Evolutionary conservation across 1,140 invertebrate species (phyloP).

Genomic region (Ceratina calcarata): DNA sequence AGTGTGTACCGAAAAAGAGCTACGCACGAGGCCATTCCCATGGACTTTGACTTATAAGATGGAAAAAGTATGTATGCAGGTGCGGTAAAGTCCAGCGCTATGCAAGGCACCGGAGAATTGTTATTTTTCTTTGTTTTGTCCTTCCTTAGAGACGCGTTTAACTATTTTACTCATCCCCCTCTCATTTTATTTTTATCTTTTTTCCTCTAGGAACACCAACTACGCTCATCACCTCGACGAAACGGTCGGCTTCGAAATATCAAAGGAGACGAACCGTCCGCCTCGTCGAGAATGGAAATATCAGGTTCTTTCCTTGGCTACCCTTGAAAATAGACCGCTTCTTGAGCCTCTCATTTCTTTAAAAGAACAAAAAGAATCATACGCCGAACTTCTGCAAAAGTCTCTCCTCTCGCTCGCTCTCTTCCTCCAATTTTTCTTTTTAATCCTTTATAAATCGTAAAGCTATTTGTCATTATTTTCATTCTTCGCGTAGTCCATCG

Average conservation of each 20-base stretch:
- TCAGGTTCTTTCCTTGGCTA: slow-evolving; percentile 53
- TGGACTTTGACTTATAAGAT: slow-evolving; percentile 44
- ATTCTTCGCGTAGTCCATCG: slow-evolving; percentile 40
- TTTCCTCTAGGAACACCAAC: slow-evolving; percentile 60
- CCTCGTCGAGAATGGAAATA: slow-evolving; percentile 53
- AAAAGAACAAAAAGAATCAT: slow-evolving; percentile 39
- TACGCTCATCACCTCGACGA: slow-evolving; percentile 55
- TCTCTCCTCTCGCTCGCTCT: slow-evolving; percentile 1
- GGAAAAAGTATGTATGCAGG: slow-evolving; percentile 54
- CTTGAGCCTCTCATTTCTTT: slow-evolving; percentile 58
- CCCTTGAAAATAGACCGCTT: slow-evolving; percentile 61
- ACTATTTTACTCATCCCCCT: slow-evolving; percentile 45
- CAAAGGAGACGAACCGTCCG: slow-evolving; percentile 37
- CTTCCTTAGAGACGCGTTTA: slow-evolving; percentile 54
- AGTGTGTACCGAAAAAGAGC: slow-evolving; percentile 56
- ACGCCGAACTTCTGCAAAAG: slow-evolving; percentile 56
- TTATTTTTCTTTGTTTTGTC: slow-evolving; percentile 29
- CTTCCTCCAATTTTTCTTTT: slow-evolving; percentile 12
- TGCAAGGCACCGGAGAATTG: slow-evolving; percentile 66
- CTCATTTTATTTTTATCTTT: slow-evolving; percentile 7
- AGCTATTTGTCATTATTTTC: slow-evolving; percentile 64
- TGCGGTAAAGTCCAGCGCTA: slow-evolving; percentile 65
- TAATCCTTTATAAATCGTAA: slow-evolving; percentile 65
- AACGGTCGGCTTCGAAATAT: slow-evolving; percentile 30
- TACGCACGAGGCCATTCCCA: slow-evolving; percentile 50